These are phyloP conservation scores for Aphodius granarius DNA, from an alignment of 2,888 invertebrate species.

Conservation along the genomic window DNA sequence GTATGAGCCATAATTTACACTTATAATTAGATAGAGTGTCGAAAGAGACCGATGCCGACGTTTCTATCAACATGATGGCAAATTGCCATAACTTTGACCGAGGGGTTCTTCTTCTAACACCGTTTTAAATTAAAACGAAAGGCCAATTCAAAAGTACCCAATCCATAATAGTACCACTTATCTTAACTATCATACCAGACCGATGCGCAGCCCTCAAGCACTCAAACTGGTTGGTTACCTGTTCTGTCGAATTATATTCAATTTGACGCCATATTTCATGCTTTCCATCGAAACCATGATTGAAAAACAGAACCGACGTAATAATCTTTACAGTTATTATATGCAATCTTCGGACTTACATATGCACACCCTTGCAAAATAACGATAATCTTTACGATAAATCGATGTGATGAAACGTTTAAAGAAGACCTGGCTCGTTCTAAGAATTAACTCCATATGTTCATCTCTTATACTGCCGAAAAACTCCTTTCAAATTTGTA, in stretches of 20 bases:
- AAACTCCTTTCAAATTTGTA: not conserved
- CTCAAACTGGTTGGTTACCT: not conserved
- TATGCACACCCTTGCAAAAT: not conserved
- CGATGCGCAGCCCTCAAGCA: not conserved
- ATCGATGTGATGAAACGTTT: no score
- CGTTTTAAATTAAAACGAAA: not conserved
- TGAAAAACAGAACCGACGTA: not conserved
- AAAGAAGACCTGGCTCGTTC: not conserved
- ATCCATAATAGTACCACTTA: slow-evolving; percentile 2
- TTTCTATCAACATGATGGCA: not conserved
- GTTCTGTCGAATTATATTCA: slow-evolving; percentile 10
- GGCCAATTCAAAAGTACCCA: not conserved
- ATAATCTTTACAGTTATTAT: not conserved
- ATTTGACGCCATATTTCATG: slow-evolving; percentile 11
- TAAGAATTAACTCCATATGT: no score
- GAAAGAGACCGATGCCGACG: not conserved
- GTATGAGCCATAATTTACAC: not conserved
- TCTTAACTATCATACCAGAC: slow-evolving; percentile 1
- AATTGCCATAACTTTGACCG: not conserved
- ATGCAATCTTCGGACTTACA: not conserved
- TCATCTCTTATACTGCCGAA: not conserved
- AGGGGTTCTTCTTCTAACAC: not conserved
- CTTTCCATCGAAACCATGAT: not conserved
- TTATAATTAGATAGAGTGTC: not conserved
- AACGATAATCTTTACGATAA: not conserved